A percentile compares a stretch with the other conserved stretches of the same genome.
Conservation (phyloP, 92 coral and sea anemone species). For the Phenganax marumi region DNA sequence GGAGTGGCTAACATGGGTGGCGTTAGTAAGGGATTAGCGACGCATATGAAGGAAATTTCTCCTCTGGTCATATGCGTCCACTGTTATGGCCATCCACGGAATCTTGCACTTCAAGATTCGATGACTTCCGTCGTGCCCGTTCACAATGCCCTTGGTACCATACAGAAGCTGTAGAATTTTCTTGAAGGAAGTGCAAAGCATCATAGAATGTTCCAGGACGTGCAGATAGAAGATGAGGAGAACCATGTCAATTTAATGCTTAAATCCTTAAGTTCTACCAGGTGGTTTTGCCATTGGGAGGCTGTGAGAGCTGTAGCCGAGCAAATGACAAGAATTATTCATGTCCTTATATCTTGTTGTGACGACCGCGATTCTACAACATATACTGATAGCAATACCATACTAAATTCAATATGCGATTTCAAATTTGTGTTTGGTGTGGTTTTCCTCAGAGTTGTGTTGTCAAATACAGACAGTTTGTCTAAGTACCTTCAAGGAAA, state of each 20-base stretch:
- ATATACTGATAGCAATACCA: background rate
- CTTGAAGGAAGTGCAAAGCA: conserved; percentile 50
- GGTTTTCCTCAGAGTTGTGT: background rate
- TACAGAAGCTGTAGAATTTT: conserved; percentile 44
- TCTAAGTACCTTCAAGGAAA: background rate
- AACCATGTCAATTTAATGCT: conserved; percentile 13
- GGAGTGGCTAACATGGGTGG: conserved; percentile 52
- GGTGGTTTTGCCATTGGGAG: conserved; percentile 56
- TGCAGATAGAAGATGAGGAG: conserved; percentile 30
- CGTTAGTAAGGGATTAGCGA: conserved; percentile 39
- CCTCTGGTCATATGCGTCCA: conserved; percentile 43
- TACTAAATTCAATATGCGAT: background rate
- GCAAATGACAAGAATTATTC: background rate
- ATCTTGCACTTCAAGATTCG: conserved; percentile 50
- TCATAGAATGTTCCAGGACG: conserved; percentile 38
- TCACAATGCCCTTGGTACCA: conserved; percentile 31
- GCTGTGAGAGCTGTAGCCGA: conserved; percentile 29
- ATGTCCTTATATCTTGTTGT: background rate
- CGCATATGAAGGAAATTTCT: conserved; percentile 46
- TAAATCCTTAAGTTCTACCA: conserved; percentile 43
- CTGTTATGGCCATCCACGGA: conserved; percentile 46
- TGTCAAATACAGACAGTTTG: background rate
- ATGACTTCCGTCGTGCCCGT: conserved; percentile 46
- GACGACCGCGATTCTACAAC: background rate
- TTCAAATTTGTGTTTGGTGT: conserved; percentile 4